Percentiles rank a stretch among this genome's conserved stretches.
Evolutionary conservation across 2,888 invertebrate genomes (phyloP).

Genomic region (Epistrophe eligans): DNA sequence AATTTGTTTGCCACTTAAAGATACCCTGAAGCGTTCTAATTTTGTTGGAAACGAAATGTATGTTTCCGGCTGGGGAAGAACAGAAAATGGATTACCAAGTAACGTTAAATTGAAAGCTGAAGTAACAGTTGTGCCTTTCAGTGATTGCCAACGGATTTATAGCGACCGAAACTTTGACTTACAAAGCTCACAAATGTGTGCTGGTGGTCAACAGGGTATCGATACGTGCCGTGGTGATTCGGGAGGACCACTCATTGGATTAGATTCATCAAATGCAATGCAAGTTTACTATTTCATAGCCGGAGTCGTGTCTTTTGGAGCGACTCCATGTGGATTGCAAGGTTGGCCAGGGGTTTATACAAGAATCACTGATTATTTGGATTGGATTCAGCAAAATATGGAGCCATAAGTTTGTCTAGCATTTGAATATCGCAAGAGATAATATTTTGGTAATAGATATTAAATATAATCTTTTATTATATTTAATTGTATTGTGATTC

Average conservation of each 20-base stretch:
- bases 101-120: slow-evolving; percentile 85
- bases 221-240: slow-evolving; percentile 87
- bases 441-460: not conserved
- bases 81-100: slow-evolving; percentile 84
- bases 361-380: slow-evolving; percentile 85
- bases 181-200: slow-evolving; percentile 85
- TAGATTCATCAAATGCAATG: slow-evolving; percentile 78
- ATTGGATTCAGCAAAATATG: slow-evolving; percentile 85
- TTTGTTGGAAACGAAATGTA: slow-evolving; percentile 83
- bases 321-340: slow-evolving; percentile 86
- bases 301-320: slow-evolving; percentile 88
- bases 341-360: slow-evolving; percentile 88
- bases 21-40: slow-evolving; percentile 78
- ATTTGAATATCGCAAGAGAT: not conserved
- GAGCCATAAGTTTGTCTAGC: slow-evolving; percentile 77
- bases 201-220: slow-evolving; percentile 85
- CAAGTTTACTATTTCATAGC: slow-evolving; percentile 85
- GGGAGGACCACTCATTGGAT: slow-evolving; percentile 87
- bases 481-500: not conserved
- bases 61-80: slow-evolving; percentile 88
- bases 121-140: slow-evolving; percentile 84
- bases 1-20: slow-evolving; percentile 85
- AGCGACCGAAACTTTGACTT: slow-evolving; percentile 83
- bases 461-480: not conserved
- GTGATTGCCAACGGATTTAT: slow-evolving; percentile 85